These are phyloP conservation scores for Malurus elegans DNA, from an alignment of 2,113 vertebrate species.

Conservation along the genomic window DNA sequence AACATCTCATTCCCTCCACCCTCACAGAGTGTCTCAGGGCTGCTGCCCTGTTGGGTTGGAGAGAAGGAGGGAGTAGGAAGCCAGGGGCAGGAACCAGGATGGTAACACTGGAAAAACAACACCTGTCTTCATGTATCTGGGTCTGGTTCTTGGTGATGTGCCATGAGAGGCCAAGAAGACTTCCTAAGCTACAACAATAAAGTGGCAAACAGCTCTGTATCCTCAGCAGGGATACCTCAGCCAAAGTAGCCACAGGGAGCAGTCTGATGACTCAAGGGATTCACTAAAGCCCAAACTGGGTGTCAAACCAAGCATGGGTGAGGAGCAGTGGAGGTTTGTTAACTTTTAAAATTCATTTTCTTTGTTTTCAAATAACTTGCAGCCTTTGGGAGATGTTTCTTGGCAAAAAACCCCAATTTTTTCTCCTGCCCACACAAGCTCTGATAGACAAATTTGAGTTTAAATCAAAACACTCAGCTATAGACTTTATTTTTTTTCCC, in stretches of 20 bases:
- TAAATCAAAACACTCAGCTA: slow-evolving; percentile 20
- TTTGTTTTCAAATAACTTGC: slow-evolving; percentile 40
- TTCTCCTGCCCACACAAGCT: neutral
- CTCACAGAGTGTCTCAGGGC: neutral
- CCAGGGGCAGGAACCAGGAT: neutral
- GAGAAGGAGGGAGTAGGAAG: neutral
- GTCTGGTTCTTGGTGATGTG: accelerated
- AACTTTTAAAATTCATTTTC: slow-evolving; percentile 52
- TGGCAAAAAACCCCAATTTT: slow-evolving; percentile 38
- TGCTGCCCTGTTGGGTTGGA: neutral
- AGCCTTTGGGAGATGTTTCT: slow-evolving; percentile 26
- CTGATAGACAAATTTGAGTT: slow-evolving; percentile 44
- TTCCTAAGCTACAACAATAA: neutral
- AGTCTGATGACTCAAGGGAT: neutral
- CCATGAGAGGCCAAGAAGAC: neutral
- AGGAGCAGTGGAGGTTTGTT: neutral
- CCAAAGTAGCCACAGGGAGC: neutral
- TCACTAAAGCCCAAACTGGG: neutral
- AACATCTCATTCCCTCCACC: neutral
- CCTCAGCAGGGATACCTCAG: neutral
- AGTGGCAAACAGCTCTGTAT: neutral
- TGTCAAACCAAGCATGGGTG: neutral
- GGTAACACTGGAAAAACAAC: neutral
- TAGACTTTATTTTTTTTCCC: neutral
- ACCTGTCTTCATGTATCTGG: neutral